Evolutionary conservation across 2,797 vertebrate species (phyloP).

Genomic region (Anableps anableps): DNA sequence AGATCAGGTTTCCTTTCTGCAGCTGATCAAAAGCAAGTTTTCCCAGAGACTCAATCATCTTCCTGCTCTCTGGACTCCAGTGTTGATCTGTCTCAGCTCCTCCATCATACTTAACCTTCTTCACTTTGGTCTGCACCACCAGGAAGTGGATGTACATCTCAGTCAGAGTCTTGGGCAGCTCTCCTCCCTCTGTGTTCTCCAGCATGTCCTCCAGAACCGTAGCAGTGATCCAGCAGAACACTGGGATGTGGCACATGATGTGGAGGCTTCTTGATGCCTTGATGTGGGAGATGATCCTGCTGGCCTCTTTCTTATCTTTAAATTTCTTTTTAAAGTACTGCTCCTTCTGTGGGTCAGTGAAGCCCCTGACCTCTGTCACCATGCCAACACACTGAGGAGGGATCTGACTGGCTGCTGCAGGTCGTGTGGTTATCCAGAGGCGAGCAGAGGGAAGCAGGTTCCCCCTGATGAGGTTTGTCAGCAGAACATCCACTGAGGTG

Average conservation of each 20-base stretch:
- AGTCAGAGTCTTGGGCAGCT: conserved; percentile 14
- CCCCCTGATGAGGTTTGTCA: conserved; percentile 17
- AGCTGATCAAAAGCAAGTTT: too few species aligned
- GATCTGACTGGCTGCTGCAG: too few species aligned
- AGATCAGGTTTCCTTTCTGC: too few species aligned
- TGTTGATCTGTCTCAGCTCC: conserved; percentile 1
- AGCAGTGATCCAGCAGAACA: conserved; percentile 5
- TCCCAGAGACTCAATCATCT: too few species aligned
- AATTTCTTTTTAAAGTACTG: conserved; percentile 7
- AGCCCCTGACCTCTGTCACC: too few species aligned
- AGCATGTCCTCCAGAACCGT: conserved; percentile 5
- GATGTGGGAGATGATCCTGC: neutral
- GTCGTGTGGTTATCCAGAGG: too few species aligned
- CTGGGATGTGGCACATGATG: conserved; percentile 12
- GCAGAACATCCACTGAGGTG: conserved; percentile 9
- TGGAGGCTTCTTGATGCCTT: conserved; percentile 9
- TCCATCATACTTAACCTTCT: conserved; percentile 7
- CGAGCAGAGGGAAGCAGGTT: conserved; percentile 8
- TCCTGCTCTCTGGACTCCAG: too few species aligned
- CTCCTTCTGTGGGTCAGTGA: too few species aligned
- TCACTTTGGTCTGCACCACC: conserved; percentile 12
- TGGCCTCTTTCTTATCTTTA: neutral
- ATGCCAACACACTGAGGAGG: too few species aligned
- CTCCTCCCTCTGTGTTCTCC: neutral
- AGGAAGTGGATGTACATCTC: conserved; percentile 18